These are phyloP conservation scores for Ptiloglossa arizonensis DNA, from an alignment of 1,140 invertebrate genomes.

Conservation along the genomic window DNA sequence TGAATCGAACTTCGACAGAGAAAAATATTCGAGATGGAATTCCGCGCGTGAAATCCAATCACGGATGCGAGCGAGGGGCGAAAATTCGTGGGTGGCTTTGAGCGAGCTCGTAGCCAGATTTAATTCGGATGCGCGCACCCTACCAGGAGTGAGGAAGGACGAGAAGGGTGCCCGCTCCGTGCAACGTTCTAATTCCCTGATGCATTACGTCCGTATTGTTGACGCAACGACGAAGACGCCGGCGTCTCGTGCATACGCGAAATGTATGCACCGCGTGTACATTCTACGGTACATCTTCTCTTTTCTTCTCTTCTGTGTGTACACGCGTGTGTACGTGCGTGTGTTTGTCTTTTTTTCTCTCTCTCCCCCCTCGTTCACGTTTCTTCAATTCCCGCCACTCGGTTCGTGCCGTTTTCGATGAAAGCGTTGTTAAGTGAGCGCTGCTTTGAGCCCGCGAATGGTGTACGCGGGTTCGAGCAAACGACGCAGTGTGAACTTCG, in stretches of 20 bases:
- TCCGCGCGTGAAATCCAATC: constrained; percentile 17
- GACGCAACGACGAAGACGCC: constrained; percentile 18
- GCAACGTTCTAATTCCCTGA: constrained; percentile 49
- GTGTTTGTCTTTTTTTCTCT: background rate
- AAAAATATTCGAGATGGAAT: constrained; percentile 31
- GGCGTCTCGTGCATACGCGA: constrained; percentile 40
- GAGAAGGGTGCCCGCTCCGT: background rate
- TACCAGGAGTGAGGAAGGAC: too few species aligned
- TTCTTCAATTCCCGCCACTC: constrained; percentile 26
- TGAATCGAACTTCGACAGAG: background rate
- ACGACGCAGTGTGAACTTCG: constrained; percentile 24
- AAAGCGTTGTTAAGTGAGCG: constrained; percentile 52
- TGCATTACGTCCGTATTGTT: constrained; percentile 51
- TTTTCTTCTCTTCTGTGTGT: too few species aligned
- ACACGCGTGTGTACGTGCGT: background rate
- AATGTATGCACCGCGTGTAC: background rate
- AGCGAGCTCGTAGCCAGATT: constrained; percentile 40
- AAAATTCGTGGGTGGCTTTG: constrained; percentile 9
- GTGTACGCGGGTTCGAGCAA: background rate
- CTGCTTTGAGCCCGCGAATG: constrained; percentile 34
- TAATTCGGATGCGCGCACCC: constrained; percentile 35
- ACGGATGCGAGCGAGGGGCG: too few species aligned
- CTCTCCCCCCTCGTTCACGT: background rate
- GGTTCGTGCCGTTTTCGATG: constrained; percentile 42
- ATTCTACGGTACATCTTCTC: too few species aligned